Evolutionary conservation across 2,113 vertebrate genomes (phyloP).

Genomic region (Pomatorhinus ruficollis): DNA sequence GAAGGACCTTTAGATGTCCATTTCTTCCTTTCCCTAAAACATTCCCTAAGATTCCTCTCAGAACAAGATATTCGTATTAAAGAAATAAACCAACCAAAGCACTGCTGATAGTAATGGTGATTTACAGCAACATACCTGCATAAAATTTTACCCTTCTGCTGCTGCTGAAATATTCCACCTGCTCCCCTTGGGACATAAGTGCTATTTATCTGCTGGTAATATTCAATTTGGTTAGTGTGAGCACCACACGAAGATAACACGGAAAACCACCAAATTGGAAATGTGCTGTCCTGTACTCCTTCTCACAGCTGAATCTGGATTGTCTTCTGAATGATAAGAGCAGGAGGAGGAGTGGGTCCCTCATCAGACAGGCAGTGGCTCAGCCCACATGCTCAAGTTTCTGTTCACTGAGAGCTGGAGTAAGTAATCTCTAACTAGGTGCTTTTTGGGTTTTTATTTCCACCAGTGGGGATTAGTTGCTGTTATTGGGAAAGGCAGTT

Average conservation of each 20-base stretch:
- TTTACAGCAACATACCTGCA: neutral
- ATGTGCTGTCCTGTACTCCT: neutral
- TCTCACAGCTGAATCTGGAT: neutral
- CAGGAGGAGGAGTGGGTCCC: neutral
- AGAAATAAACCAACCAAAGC: neutral
- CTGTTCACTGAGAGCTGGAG: neutral
- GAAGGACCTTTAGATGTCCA: neutral
- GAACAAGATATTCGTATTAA: neutral
- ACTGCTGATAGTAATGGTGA: neutral
- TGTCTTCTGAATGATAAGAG: neutral
- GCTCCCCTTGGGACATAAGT: neutral
- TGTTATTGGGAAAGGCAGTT: fast-evolving
- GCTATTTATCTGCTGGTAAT: neutral
- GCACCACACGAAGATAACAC: neutral
- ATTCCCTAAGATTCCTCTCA: neutral
- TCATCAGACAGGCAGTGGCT: neutral
- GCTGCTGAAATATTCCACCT: neutral
- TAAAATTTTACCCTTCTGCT: neutral
- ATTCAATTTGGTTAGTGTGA: neutral
- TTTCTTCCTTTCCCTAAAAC: neutral
- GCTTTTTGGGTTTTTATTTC: neutral
- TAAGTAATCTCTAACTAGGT: neutral
- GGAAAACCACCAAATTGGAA: neutral
- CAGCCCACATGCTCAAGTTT: fast-evolving
- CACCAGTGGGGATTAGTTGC: neutral